Conservation (phyloP, 2,797 vertebrate genomes). For the Pogonophryne albipinna region DNA sequence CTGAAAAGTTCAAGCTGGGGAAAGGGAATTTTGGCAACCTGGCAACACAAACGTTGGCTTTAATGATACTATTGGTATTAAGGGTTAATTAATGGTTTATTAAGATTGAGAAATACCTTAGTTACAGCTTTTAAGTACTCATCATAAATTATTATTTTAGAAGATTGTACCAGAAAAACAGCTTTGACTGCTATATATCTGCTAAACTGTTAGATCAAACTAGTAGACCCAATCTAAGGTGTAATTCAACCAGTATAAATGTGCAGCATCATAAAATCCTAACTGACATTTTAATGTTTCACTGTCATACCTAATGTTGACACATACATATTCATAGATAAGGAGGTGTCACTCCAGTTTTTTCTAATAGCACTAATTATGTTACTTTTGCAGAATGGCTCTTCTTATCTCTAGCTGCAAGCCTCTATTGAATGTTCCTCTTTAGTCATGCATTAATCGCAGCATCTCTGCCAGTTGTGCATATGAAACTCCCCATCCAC, state of each 20-base stretch:
- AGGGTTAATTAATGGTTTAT: background rate
- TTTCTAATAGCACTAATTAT: background rate
- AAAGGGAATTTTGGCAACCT: background rate
- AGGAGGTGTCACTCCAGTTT: no score
- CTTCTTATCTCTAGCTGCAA: conserved; percentile 1
- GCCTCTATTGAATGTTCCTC: background rate
- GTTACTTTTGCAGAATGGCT: background rate
- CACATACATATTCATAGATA: background rate
- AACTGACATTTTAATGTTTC: background rate
- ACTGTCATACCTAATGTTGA: background rate
- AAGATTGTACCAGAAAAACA: background rate
- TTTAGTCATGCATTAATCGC: background rate
- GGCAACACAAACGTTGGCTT: background rate
- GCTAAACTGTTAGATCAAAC: background rate
- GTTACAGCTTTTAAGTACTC: background rate
- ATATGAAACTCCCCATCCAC: background rate
- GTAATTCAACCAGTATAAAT: background rate
- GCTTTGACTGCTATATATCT: background rate
- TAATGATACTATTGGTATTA: background rate
- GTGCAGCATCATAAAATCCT: no score
- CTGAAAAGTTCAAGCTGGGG: background rate
- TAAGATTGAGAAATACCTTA: no score
- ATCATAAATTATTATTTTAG: background rate
- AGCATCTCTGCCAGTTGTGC: background rate
- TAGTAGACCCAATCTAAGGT: background rate